Percentiles rank a stretch among this genome's conserved stretches.
phyloP scores from a whole-genome alignment of 2,797 vertebrate genomes.

The Tinamus major region DNA sequence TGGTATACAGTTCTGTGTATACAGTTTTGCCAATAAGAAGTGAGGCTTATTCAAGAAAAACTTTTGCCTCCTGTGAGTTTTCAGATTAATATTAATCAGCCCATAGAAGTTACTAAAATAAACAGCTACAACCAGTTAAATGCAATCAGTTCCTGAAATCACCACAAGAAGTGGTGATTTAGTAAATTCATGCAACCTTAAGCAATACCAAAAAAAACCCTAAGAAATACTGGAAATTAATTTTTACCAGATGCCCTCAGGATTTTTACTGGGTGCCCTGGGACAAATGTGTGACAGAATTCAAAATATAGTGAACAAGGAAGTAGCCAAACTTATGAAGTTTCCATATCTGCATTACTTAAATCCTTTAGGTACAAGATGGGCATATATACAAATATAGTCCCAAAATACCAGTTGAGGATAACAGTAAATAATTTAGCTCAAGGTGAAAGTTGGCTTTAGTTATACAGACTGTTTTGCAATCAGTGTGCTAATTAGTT shows the following conservation, averaged over 20 bases:
- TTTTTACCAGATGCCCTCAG: neutral
- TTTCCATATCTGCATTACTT: neutral
- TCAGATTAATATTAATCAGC: neutral
- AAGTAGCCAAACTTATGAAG: neutral
- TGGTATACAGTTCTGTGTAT: neutral
- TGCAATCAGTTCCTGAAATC: conserved; percentile 4
- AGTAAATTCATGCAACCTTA: neutral
- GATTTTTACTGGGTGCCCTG: neutral
- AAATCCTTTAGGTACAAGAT: neutral
- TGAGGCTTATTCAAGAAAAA: neutral
- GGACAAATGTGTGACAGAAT: neutral
- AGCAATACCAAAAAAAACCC: neutral
- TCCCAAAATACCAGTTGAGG: neutral
- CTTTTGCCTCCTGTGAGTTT: neutral
- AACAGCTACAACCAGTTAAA: neutral
- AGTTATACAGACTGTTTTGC: neutral
- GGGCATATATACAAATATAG: fast-evolving
- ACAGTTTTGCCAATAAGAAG: neutral
- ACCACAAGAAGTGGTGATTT: conserved; percentile 4
- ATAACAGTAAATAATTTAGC: neutral
- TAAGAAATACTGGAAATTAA: neutral
- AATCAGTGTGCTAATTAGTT: neutral
- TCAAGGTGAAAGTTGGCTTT: neutral
- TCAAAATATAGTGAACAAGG: neutral
- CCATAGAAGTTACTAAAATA: neutral